Conservation (phyloP, 2,888 invertebrate genomes). For the Julus scanicus region DNA sequence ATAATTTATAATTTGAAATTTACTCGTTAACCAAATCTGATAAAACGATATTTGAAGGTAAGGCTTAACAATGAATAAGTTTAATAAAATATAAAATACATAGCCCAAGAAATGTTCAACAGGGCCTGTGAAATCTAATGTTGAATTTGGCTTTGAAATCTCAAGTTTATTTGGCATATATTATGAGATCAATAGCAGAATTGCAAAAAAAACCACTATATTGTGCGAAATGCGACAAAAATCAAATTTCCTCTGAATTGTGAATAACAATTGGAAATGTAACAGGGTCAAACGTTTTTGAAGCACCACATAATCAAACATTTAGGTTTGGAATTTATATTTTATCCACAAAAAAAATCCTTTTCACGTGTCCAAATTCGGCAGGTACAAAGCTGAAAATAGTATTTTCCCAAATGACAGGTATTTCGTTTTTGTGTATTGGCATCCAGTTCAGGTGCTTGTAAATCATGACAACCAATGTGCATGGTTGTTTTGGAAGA, state of each 20-base stretch:
- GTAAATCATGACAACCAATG: background rate
- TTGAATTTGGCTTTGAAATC: slow-evolving; percentile 38
- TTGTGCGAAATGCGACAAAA: background rate
- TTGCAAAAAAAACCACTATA: background rate
- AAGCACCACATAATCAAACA: background rate
- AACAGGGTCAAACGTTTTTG: background rate
- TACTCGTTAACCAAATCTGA: background rate
- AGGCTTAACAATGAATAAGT: background rate
- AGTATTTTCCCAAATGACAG: background rate
- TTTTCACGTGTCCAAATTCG: background rate
- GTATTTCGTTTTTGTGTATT: background rate
- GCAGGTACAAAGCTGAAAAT: slow-evolving; percentile 28
- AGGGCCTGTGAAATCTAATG: background rate
- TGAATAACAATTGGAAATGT: background rate
- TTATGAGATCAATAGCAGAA: slow-evolving; percentile 5
- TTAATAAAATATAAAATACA: background rate
- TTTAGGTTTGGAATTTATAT: background rate
- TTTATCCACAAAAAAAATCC: background rate
- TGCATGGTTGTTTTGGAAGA: slow-evolving; percentile 10
- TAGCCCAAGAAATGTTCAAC: background rate
- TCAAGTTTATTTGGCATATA: slow-evolving; percentile 41
- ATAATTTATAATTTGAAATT: background rate
- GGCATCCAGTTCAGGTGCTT: background rate
- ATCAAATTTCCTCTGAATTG: background rate
- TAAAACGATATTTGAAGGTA: background rate